Evolutionary conservation across 2,113 vertebrate species (phyloP).

Genomic region (Atlantisia rogersi): DNA sequence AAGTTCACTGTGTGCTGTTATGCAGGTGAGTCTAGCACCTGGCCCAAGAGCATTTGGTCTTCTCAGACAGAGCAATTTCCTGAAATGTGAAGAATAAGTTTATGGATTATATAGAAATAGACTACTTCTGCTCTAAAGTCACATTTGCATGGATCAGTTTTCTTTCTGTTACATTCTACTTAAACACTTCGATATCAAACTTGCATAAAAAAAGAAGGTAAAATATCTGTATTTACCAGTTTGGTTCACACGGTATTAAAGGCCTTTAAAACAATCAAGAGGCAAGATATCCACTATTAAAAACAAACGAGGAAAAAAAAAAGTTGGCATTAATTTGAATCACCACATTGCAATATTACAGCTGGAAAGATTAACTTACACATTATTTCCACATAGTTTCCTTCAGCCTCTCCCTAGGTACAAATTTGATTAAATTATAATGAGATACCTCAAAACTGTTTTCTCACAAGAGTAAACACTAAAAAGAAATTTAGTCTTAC

Average conservation of each 20-base stretch:
- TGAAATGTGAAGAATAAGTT: neutral
- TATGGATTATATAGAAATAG: neutral
- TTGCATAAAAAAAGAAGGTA: neutral
- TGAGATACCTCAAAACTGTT: slow-evolving; percentile 35
- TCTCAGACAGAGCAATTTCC: neutral
- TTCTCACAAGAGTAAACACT: slow-evolving; percentile 33
- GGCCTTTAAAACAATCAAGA: slow-evolving; percentile 4
- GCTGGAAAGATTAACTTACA: slow-evolving; percentile 22
- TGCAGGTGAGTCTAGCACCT: neutral
- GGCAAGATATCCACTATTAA: neutral
- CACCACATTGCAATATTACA: neutral
- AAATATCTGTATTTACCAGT: slow-evolving; percentile 2
- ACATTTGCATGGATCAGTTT: neutral
- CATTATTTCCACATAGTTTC: slow-evolving; percentile 26
- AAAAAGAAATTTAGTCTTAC: slow-evolving; percentile 14
- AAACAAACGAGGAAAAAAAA: neutral
- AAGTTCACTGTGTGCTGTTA: neutral
- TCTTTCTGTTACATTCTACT: neutral
- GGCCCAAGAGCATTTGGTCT: neutral
- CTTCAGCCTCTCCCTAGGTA: slow-evolving; percentile 50
- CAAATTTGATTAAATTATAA: slow-evolving; percentile 52
- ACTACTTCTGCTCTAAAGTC: neutral
- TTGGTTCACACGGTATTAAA: slow-evolving; percentile 21
- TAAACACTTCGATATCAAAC: neutral
- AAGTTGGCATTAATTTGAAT: slow-evolving; percentile 38